These are phyloP conservation scores for Xanthia togata DNA, from an alignment of 2,888 invertebrate genomes.

Conservation along the genomic window DNA sequence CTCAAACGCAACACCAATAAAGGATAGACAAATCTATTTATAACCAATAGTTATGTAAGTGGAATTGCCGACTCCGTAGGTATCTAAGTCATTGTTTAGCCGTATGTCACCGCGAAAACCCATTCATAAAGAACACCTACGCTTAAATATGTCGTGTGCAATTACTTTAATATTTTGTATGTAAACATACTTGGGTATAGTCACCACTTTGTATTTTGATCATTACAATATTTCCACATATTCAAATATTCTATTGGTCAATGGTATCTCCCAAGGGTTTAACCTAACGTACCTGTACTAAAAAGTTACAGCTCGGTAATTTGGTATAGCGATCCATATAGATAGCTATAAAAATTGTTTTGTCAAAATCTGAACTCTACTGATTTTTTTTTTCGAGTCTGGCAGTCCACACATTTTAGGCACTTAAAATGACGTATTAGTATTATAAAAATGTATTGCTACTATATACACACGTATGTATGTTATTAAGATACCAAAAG, in stretches of 20 bases:
- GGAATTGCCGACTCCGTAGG: slow-evolving; percentile 82
- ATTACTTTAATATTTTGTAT: slow-evolving; percentile 30
- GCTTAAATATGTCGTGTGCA: slow-evolving; percentile 31
- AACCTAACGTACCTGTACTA: neutral
- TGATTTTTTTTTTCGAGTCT: neutral
- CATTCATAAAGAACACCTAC: slow-evolving; percentile 71
- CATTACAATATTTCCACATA: neutral
- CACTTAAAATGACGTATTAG: neutral
- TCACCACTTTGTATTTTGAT: neutral
- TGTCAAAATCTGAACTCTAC: neutral
- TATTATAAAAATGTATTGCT: neutral
- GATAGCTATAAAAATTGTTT: neutral
- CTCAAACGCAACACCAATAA: neutral
- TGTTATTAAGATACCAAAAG: neutral
- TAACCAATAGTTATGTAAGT: slow-evolving; percentile 78
- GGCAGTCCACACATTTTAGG: neutral
- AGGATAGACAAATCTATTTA: slow-evolving; percentile 61
- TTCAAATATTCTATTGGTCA: neutral
- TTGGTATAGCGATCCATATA: neutral
- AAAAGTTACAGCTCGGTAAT: too few species aligned
- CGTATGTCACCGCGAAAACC: slow-evolving; percentile 74
- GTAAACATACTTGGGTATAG: slow-evolving; percentile 11
- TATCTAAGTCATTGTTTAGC: slow-evolving; percentile 41
- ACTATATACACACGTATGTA: neutral
- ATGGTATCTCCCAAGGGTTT: neutral